Conservation (phyloP, 2,797 vertebrate genomes). For the Aphelocoma californica region DNA sequence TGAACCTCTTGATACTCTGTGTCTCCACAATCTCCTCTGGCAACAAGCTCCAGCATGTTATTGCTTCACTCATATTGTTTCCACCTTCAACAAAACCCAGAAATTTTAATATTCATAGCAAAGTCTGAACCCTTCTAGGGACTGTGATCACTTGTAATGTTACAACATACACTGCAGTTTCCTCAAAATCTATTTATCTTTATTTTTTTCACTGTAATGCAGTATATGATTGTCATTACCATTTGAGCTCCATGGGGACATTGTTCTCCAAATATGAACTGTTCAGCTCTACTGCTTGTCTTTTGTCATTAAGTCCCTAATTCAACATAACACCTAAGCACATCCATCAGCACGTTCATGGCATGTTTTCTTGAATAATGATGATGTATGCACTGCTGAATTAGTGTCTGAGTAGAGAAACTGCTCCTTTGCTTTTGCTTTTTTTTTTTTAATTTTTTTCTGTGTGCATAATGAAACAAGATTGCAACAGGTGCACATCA, state of each 20-base stretch:
- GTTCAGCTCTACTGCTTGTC: background rate
- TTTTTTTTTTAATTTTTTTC: background rate
- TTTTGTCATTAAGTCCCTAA: background rate
- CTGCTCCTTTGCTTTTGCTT: background rate
- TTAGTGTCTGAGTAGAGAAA: background rate
- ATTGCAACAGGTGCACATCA: background rate
- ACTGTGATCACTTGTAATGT: background rate
- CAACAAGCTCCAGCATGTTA: background rate
- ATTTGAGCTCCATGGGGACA: background rate
- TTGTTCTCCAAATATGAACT: background rate
- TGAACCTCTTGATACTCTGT: background rate
- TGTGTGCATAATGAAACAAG: background rate
- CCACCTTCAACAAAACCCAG: background rate
- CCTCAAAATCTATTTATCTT: background rate
- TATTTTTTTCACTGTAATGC: background rate
- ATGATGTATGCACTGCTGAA: background rate
- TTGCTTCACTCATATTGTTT: background rate
- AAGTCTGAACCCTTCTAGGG: background rate
- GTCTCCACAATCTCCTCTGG: background rate
- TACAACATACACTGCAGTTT: background rate
- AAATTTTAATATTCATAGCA: background rate
- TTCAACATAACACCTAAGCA: constrained; percentile 1
- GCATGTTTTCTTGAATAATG: constrained; percentile 1
- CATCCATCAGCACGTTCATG: background rate
- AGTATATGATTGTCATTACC: background rate